Percentiles rank a stretch among this genome's conserved stretches.
phyloP scores from a whole-genome alignment of 2,113 vertebrate genomes.

The Balaenoptera acutorostrata region DNA sequence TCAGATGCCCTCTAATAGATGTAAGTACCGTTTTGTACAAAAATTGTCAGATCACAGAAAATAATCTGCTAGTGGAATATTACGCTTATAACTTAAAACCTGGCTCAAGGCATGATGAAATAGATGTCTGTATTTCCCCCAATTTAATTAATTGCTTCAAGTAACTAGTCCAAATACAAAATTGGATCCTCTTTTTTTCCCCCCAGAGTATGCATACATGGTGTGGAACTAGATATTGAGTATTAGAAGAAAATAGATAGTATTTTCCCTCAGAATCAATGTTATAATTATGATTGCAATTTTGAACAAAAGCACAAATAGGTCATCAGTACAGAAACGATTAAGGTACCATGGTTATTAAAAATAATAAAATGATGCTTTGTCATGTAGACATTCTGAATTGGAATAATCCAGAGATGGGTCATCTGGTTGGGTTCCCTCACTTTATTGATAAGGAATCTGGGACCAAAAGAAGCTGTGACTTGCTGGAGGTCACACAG shows the following conservation, averaged over 20 bases:
- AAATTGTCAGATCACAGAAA: neutral
- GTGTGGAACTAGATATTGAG: neutral
- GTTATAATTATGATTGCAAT: conserved; percentile 4
- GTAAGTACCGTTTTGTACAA: neutral
- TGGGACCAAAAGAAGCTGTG: too few species aligned
- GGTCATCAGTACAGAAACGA: neutral
- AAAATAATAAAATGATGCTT: neutral
- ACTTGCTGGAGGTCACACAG: neutral
- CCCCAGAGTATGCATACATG: neutral
- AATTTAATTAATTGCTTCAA: conserved; percentile 20
- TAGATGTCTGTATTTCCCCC: neutral
- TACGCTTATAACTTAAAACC: neutral
- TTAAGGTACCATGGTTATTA: neutral
- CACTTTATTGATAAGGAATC: neutral
- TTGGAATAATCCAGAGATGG: neutral
- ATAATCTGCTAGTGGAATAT: neutral
- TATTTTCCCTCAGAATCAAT: neutral
- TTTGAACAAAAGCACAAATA: conserved; percentile 43
- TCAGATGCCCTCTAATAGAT: neutral
- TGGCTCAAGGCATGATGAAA: neutral
- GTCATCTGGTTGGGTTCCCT: neutral
- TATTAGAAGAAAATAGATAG: neutral
- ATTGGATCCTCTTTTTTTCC: neutral
- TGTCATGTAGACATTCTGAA: neutral
- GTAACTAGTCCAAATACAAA: neutral